phyloP scores from a whole-genome alignment of 2,797 vertebrate genomes.

The Peromyscus attwateri region DNA sequence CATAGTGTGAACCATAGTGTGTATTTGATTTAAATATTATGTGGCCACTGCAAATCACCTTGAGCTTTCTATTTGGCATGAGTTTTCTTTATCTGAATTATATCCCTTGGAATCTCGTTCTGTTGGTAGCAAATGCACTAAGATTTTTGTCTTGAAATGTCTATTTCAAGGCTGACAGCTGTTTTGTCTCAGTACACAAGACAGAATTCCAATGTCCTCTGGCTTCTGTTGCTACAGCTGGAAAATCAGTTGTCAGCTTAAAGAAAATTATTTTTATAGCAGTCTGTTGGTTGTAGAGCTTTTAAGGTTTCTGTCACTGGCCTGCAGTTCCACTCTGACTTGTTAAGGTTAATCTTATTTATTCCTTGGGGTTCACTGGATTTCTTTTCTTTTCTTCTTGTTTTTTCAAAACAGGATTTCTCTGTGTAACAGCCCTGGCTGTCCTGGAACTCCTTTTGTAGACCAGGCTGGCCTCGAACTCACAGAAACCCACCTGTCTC shows the following conservation, averaged over 20 bases:
- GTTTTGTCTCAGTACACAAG: slow-evolving; percentile 52
- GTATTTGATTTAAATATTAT: slow-evolving; percentile 44
- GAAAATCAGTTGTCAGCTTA: slow-evolving; percentile 53
- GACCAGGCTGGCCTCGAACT: background rate
- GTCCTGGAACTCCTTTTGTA: background rate
- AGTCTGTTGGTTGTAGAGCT: slow-evolving; percentile 55
- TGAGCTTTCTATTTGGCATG: slow-evolving; percentile 38
- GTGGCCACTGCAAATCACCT: slow-evolving; percentile 17
- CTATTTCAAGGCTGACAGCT: slow-evolving; percentile 65
- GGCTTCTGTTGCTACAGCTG: slow-evolving; percentile 59
- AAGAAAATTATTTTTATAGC: slow-evolving; percentile 63
- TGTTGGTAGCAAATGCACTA: background rate
- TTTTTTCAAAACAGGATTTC: background rate
- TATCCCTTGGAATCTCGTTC: slow-evolving; percentile 9
- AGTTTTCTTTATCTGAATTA: slow-evolving; percentile 54
- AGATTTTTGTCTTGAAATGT: slow-evolving; percentile 24
- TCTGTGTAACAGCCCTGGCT: background rate
- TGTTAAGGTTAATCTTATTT: slow-evolving; percentile 24
- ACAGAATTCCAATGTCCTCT: slow-evolving; percentile 51
- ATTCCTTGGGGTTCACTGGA: slow-evolving; percentile 8
- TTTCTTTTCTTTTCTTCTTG: background rate
- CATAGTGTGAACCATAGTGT: slow-evolving; percentile 31
- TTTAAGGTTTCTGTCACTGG: slow-evolving; percentile 63
- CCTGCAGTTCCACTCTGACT: slow-evolving; percentile 22
- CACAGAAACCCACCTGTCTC: background rate